Percentiles rank a stretch among this genome's conserved stretches.
Conservation (phyloP, 2,797 vertebrate genomes). For the Sebastes hubbsi region DNA sequence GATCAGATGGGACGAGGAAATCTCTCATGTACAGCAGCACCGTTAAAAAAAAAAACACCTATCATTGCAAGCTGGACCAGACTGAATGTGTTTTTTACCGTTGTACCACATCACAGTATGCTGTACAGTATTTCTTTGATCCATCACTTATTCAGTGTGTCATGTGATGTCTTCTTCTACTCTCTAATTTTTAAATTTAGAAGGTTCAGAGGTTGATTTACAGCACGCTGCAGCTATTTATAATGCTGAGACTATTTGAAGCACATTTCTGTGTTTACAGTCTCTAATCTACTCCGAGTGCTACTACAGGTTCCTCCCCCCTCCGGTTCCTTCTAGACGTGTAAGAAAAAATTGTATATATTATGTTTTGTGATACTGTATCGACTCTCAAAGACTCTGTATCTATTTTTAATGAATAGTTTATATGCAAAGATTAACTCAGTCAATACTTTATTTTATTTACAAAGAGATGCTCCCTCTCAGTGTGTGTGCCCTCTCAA, state of each 20-base stretch:
- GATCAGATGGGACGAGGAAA: constrained; percentile 56
- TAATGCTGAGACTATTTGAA: constrained; percentile 18
- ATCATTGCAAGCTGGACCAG: neutral
- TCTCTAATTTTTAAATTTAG: constrained; percentile 41
- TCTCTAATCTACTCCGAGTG: neutral
- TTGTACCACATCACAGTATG: neutral
- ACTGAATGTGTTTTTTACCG: neutral
- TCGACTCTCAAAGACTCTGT: too few relatives aligned
- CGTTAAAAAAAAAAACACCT: neutral
- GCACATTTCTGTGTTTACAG: neutral
- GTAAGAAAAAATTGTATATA: too few relatives aligned
- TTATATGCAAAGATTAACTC: too few relatives aligned
- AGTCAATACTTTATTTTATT: too few relatives aligned
- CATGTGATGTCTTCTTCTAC: constrained; percentile 14
- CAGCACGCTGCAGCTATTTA: constrained; percentile 43
- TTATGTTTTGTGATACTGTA: too few relatives aligned
- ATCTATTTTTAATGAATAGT: too few relatives aligned
- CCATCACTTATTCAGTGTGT: constrained; percentile 11
- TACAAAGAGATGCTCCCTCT: too few relatives aligned
- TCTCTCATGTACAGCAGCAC: constrained; percentile 17
- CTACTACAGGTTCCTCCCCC: neutral
- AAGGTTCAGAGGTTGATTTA: constrained; percentile 30
- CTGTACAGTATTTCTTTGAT: constrained; percentile 16
- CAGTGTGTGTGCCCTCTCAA: too few relatives aligned
- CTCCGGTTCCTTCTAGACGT: neutral